These are phyloP conservation scores for Zoanthus sociatus DNA, from an alignment of 92 coral and sea anemone species.

Conservation along the genomic window DNA sequence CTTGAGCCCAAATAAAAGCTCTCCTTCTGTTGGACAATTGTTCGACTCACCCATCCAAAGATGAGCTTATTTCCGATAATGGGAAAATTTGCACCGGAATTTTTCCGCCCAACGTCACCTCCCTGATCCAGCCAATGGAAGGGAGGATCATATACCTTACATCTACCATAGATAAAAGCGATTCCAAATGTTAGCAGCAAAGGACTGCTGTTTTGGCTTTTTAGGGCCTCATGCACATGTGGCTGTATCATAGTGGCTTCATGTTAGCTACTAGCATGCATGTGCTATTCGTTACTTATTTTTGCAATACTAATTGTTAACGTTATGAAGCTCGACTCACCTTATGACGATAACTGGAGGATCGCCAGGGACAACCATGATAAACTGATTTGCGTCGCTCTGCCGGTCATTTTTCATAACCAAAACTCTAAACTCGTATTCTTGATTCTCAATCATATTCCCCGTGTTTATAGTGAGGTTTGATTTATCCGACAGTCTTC, in stretches of 20 bases:
- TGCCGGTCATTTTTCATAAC: slow-evolving; percentile 59
- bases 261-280: no score
- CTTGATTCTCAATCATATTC: slow-evolving; percentile 54
- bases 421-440: slow-evolving; percentile 64
- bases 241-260: no score
- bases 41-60: background rate
- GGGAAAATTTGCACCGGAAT: background rate
- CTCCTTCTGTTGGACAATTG: background rate
- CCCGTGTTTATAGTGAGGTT: slow-evolving; percentile 57
- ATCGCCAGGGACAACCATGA: slow-evolving; percentile 61
- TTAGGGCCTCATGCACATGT: no score
- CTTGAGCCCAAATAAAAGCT: background rate
- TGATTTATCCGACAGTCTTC: slow-evolving; percentile 55
- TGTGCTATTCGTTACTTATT: no score
- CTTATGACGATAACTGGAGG: slow-evolving; percentile 62
- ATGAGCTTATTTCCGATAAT: background rate
- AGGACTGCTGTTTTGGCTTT: no score
- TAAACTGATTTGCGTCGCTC: slow-evolving; percentile 61
- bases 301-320: background rate
- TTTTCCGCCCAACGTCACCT: background rate
- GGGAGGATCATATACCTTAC: background rate
- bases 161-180: no score
- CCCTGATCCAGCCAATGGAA: background rate
- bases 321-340: slow-evolving; percentile 17
- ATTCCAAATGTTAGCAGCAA: no score